Base-by-base conservation (phyloP, 2,797 vertebrate species). In the Lithobates pipiens region DNA sequence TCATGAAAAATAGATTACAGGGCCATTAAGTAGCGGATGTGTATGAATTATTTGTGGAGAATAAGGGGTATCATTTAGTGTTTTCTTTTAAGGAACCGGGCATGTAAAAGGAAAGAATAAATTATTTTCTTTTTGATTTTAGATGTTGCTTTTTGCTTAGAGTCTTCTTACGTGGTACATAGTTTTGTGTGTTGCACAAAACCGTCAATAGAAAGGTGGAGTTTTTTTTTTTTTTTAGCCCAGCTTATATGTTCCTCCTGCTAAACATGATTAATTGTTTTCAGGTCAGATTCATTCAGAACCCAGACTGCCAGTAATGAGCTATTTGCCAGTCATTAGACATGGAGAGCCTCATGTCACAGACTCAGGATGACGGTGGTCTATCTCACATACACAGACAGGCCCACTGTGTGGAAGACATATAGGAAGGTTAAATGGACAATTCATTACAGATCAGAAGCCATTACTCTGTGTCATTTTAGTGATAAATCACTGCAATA, bases 391-490 rank as follows among this genome's bases (percentile, higher is more conserved):
- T 54, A n/a, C 32, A 85, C 84, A 85, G 77, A 29, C 71, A 80
- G 54, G 16, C 39, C 36, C 70, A 29, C 61, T 42, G 50, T 6
- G 29, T 81, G 68, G 75, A 36, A 73, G 80, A 34, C 44, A 67
- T 82, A 73, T 67, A 54, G n/a, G 15, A 67, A 57, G 69, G 77
- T 79, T 79, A 83, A 83, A 61, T 77, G 74, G 67, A 69, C 72
- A 81, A 82, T 86, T 86, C 81, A 82, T 76, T 86, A 63, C 50
- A 73, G 68, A 74, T 78, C 76, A 83, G 18, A 69, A 82, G 34
- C 61, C 69, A 86, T 83, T 74, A 83, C 76, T 86, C 80, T 83
- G 69, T 86, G 80, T 83, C 80, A 78, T 71, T 83, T 82, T 57
- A 39, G 27, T 79, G 80, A 86, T 79, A 73, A 83, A 86, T 86